Base-by-base conservation (phyloP, 2,888 invertebrate species). In the Conchocele bisecta region DNA sequence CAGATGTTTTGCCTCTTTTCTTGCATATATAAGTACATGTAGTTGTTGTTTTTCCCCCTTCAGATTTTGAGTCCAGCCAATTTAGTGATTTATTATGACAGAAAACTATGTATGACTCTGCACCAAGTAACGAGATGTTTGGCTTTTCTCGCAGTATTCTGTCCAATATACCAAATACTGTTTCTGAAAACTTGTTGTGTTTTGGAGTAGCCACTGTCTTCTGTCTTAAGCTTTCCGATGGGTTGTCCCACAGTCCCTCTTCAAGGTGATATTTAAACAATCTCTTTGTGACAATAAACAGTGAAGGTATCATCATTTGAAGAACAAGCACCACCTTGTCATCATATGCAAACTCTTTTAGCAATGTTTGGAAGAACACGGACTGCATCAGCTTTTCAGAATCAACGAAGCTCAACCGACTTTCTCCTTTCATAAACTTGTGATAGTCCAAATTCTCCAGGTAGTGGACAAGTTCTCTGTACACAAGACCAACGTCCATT, bases 1-100 rank as follows among this genome's bases (percentile, higher is more conserved):
- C 44, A 63, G 6, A n/a, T 17, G 33, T 31, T 61, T 57, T 6
- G 65, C 57, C 29, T 65, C 59, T 33, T 63, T 69, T 22, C 69
- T 48, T 11, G 66, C 65, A 31, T 59, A 13, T 42, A 24, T 5
- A 6, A 59, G 17, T 17, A 70, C n/a, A 15, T 58, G 13, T 15
- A 41, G 15, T 15, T n/a, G 9, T 39, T 50, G 31, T 39, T 60
- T 44, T 7, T 33, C n/a, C 63, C 20, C 37, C 42, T 48, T 64
- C 58, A 15, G 48, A 17, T 39, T 51, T 64, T 13, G 35, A 41
- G 26, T 51, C 41, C 6, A 69, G 20, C 69, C 64, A 69, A 11
- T 48, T 35, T 17, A 64, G n/a, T 41, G 70, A 58, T 44, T 53
- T 66, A 41, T 70, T 70, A 50, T 65, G 58, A 31, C 54, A 58